Base-by-base conservation (phyloP, 2,888 invertebrate genomes). In the Stenichneumon culpator region DNA sequence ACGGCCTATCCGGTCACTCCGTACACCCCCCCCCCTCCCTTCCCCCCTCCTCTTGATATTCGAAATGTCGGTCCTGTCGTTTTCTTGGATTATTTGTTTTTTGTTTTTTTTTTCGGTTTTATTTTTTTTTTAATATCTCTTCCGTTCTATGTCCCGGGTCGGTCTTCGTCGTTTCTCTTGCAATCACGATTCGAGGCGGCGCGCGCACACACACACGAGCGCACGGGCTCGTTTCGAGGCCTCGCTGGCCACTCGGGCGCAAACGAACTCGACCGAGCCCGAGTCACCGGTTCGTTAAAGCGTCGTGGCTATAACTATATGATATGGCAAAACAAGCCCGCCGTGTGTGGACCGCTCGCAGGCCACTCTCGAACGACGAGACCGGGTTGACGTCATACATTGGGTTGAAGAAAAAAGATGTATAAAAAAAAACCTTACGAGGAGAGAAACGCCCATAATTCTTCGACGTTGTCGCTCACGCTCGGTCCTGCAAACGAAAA, bases 341-440 rank as follows among this genome's bases (percentile, higher is more conserved):
- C 3, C 9, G 36, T 57, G 54, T 54, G 57, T 14, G 57, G 57
- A 57, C 25, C 25, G 25, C 25, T 57, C 57, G 57, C 54, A 19
- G 54, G 54, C 19, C 22, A 57, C 25, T 57, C 57, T 19, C 25
- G 54, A 54, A 79, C 52, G 50, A 68, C 60, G 69, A 65, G 54
- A 75, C 28, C 22, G 36, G 73, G 65, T 73, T 81, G 84, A 84
- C 84, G 75, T 81, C 84, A 78, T 78, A 73, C 73, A 65, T 60
- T 60, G 19, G 11, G 47, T 60, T 22, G 63, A 28, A 52, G n/a
- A n/a, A 50, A 50, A 78, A 39, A 22, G 68, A 73, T 7, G 36
- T 36, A 2, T 7, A 11, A 79, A 69, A 69, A n/a, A 77, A 54
- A 39, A 2, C 6, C 5, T 2, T 19, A 6, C 9, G 22, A 19